Evolutionary conservation across 2,113 vertebrate genomes (phyloP), one percentile per base, ranked within the genome.

Genomic region (Cariama cristata): DNA sequence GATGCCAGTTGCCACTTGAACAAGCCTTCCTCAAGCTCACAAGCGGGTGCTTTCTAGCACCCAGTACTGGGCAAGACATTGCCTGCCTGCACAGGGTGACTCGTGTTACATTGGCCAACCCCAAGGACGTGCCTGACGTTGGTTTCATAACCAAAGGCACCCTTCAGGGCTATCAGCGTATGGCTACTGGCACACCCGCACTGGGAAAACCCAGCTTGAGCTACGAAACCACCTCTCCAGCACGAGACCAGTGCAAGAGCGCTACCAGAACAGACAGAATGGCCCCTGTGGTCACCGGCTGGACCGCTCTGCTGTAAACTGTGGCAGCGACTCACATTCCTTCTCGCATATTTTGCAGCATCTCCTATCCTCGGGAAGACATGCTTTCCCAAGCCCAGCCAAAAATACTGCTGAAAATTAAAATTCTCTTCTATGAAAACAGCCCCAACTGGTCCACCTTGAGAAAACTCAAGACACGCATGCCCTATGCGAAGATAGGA

Each of bases 61-160:
- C 49, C 49, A 14, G 1, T 9, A 8, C 47, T 5, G 33, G 69
- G 49, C 21, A 28, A 27, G 69, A 27, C 30, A 0, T 55, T 7
- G 45, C 2, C 18, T 8, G 44, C 38, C 60, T 8, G 56, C 62
- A 24, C 18, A 4, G 69, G 21, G 7, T 14, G 71, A 20, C 40
- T 55, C 19, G 1, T 2, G 1, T 5, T 1, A 1, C 32, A 1
- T 1, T 18, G n/a, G 45, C 53, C 64, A 30, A 40, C 11, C n/a
- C 55, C 3, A 0, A 9, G 42, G 67, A 27, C 4, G 35, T 38
- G 64, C 50, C 56, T 55, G 47, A 30, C 49, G 69, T 5, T 35
- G 58, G 16, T 22, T 77, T 35, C 17, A 14, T 6, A 7, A 10
- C 23, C 59, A 77, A 28, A 63, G 71, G 7, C 44, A 11, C n/a